Conservation (phyloP, 2,113 vertebrate species). For the Cephalopterus ornatus region DNA sequence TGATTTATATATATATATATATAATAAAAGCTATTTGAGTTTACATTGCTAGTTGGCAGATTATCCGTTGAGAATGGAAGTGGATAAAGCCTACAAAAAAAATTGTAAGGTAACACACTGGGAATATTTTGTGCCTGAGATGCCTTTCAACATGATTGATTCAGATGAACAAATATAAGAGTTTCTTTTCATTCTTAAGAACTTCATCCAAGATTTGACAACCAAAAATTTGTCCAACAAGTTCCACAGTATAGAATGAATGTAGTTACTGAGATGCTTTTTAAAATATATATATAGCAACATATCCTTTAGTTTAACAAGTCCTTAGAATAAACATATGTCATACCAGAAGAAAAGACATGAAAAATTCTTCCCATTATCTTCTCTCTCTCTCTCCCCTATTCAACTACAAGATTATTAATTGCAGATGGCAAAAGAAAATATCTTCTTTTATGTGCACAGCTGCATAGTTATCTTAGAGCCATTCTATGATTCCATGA, state of each 20-base stretch:
- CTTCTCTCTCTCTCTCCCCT: neutral
- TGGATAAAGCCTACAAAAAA: neutral
- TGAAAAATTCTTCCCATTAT: slow-evolving; percentile 3
- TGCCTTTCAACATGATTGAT: neutral
- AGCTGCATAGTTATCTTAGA: neutral
- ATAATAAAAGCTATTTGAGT: neutral
- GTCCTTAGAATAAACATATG: slow-evolving; percentile 9
- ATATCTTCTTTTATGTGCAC: neutral
- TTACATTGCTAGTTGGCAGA: neutral
- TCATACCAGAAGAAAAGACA: neutral
- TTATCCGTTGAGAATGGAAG: neutral
- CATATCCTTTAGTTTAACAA: neutral
- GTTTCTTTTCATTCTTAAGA: neutral
- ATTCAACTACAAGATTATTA: slow-evolving; percentile 23
- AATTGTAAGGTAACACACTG: neutral
- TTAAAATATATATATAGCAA: neutral
- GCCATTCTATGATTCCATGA: neutral
- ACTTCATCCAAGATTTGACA: neutral
- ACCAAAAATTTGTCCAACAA: neutral
- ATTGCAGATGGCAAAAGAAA: slow-evolving; percentile 10
- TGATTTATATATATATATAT: neutral
- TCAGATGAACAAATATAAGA: neutral
- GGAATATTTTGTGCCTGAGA: neutral
- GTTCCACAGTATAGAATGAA: neutral
- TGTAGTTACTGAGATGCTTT: neutral